Evolutionary conservation across 2,888 invertebrate species (phyloP).

Genomic region (Tolmerus cingulatus): DNA sequence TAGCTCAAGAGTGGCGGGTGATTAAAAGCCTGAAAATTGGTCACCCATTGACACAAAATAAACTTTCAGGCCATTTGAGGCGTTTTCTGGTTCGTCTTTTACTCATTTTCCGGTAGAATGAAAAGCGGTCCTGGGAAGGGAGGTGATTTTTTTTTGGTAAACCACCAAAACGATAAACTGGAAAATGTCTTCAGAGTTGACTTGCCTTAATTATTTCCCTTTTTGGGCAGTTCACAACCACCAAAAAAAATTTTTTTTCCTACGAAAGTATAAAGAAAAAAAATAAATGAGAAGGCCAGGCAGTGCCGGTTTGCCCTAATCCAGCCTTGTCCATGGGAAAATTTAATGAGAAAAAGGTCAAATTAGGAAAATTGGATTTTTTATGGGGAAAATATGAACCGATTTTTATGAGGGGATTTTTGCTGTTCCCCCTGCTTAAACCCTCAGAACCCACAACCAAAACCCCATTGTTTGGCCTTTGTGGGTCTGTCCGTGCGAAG

Average conservation of each 20-base stretch:
- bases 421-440: not conserved
- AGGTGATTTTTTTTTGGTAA: not conserved
- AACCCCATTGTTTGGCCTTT: not conserved
- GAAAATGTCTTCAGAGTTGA: slow-evolving; percentile 18
- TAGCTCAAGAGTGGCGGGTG: slow-evolving; percentile 3
- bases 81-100: not conserved
- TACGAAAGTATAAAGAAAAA: not conserved
- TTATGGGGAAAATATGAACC: slow-evolving; percentile 25
- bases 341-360: slow-evolving; percentile 37
- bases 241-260: not conserved
- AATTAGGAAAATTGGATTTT: slow-evolving; percentile 38
- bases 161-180: slow-evolving; percentile 2
- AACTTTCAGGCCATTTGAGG: slow-evolving; percentile 39
- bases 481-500: not conserved
- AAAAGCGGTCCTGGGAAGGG: not conserved
- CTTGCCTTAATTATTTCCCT: slow-evolving; percentile 30
- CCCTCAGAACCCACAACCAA: not conserved
- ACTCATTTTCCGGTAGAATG: not conserved
- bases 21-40: slow-evolving; percentile 40
- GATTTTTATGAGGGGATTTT: slow-evolving; percentile 8
- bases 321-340: not conserved
- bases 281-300: not conserved
- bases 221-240: not conserved
- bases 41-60: slow-evolving; percentile 40
- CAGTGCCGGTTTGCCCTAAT: not conserved